Conservation (phyloP, 2,888 invertebrate genomes). For the Alentia gelatinosa region DNA sequence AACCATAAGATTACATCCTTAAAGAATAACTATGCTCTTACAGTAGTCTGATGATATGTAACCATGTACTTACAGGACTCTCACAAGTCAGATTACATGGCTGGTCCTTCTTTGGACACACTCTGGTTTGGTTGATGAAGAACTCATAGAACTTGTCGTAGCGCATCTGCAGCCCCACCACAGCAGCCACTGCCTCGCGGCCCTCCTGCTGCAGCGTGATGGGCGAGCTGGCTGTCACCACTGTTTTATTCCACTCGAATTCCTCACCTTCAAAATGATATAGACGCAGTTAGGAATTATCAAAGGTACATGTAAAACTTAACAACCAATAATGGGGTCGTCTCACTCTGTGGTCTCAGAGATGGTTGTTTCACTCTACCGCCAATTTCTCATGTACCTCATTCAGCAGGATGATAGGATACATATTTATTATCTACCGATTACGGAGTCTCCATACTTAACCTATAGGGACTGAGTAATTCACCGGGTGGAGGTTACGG, state of each 20-base stretch:
- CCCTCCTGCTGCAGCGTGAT: constrained; percentile 63
- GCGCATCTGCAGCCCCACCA: constrained; percentile 74
- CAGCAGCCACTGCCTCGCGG: constrained; percentile 69
- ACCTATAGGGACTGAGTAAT: too few species aligned
- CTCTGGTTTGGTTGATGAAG: constrained; percentile 58
- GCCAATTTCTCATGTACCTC: too few species aligned
- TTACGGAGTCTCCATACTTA: too few species aligned
- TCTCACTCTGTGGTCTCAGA: too few species aligned
- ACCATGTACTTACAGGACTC: constrained; percentile 50
- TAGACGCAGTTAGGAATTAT: too few species aligned
- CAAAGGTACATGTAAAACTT: too few species aligned
- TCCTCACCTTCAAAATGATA: constrained; percentile 27
- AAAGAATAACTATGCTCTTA: neutral
- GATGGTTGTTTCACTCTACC: too few species aligned
- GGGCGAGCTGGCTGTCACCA: constrained; percentile 70
- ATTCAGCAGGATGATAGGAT: too few species aligned
- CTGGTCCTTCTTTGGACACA: constrained; percentile 32
- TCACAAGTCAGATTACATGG: constrained; percentile 61
- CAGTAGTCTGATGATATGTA: neutral
- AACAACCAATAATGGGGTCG: too few species aligned
- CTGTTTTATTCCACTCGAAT: constrained; percentile 55
- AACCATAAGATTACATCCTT: neutral
- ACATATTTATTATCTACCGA: too few species aligned
- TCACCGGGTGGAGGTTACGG: too few species aligned
- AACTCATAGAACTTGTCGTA: constrained; percentile 63